Percentiles rank a stretch among this genome's conserved stretches.
phyloP scores from a whole-genome alignment of 2,797 vertebrate genomes.

The Amniataba percoides region DNA sequence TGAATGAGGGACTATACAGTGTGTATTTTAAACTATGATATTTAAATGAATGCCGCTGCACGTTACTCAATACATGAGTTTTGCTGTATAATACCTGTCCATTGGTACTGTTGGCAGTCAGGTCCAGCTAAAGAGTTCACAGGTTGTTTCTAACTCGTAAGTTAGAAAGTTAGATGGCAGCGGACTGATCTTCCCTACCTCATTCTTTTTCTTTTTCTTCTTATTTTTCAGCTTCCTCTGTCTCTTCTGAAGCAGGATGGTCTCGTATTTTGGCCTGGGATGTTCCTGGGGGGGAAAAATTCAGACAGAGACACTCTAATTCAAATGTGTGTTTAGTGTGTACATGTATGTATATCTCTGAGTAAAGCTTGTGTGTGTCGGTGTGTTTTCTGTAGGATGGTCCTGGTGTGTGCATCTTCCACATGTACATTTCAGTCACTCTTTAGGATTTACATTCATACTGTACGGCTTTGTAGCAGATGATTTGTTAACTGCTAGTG shows the following conservation, averaged over 20 bases:
- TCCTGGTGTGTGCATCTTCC: not conserved
- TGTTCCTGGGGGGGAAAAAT: slow-evolving; percentile 87
- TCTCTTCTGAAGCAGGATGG: slow-evolving; percentile 91
- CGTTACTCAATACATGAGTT: not conserved
- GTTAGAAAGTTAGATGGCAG: not conserved
- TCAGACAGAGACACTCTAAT: not conserved
- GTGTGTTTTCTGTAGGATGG: not conserved
- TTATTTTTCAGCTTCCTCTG: slow-evolving; percentile 84
- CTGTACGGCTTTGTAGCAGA: not conserved
- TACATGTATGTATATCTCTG: not conserved
- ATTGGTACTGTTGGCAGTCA: slow-evolving; percentile 11
- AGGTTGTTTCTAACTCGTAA: not conserved
- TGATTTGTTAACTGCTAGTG: not conserved
- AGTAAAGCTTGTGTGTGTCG: not conserved
- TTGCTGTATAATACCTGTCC: slow-evolving; percentile 15
- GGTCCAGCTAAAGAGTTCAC: slow-evolving; percentile 14
- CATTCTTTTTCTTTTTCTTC: slow-evolving; percentile 80
- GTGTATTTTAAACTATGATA: not conserved
- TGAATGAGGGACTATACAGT: not conserved
- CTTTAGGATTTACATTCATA: not conserved
- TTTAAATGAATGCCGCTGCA: not conserved
- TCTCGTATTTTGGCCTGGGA: slow-evolving; percentile 95
- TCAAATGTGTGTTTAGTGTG: slow-evolving; percentile 5
- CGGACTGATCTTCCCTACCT: slow-evolving; percentile 80
- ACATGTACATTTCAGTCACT: not conserved